Conservation (phyloP, 2,113 vertebrate genomes). For the Microtus pennsylvanicus region DNA sequence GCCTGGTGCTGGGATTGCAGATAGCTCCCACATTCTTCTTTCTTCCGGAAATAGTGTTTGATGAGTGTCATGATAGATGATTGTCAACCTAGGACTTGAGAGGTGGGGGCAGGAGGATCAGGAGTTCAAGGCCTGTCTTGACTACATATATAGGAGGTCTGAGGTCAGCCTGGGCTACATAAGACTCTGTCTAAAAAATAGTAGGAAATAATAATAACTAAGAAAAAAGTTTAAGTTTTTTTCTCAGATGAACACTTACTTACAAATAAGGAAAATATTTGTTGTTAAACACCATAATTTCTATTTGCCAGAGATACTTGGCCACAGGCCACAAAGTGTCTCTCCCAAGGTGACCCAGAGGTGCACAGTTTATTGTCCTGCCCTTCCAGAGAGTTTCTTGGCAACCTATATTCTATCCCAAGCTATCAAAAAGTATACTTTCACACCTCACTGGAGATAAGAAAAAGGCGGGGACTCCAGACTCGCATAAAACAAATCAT, state of each 20-base stretch:
- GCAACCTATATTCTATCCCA: neutral
- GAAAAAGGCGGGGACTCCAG: neutral
- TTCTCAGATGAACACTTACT: neutral
- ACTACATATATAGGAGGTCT: neutral
- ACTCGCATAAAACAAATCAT: neutral
- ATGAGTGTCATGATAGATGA: neutral
- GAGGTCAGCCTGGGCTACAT: too few species aligned
- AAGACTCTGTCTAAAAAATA: neutral
- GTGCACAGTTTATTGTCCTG: neutral
- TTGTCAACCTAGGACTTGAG: neutral
- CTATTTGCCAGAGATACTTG: neutral
- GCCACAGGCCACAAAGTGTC: neutral
- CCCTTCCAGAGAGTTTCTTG: neutral
- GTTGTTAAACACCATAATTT: slow-evolving; percentile 23
- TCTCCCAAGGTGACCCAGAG: slow-evolving; percentile 37
- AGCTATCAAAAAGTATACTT: slow-evolving; percentile 37
- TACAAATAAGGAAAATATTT: neutral
- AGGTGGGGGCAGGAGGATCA: neutral
- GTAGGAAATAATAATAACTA: neutral
- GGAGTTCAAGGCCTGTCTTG: neutral
- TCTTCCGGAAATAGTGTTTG: slow-evolving; percentile 20
- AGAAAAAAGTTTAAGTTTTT: neutral
- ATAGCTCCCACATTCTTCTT: neutral
- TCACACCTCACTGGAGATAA: slow-evolving; percentile 50
- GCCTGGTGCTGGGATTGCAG: neutral